phyloP scores from a whole-genome alignment of 1,140 invertebrate species.

The Brachionus angularis region DNA sequence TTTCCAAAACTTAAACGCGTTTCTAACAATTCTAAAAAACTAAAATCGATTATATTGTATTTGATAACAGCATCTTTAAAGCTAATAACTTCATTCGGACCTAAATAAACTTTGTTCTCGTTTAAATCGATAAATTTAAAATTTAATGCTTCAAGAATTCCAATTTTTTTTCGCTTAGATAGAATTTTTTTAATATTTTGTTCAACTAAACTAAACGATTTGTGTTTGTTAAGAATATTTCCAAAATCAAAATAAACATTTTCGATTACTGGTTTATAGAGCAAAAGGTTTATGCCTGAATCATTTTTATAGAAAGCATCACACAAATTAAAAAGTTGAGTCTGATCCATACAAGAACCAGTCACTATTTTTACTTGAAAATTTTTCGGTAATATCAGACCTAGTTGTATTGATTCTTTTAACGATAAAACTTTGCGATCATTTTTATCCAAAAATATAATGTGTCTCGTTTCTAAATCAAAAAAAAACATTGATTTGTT shows the following conservation, averaged over 20 bases:
- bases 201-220: not conserved
- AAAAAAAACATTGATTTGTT: not conserved
- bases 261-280: not conserved
- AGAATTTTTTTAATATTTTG: too few species aligned
- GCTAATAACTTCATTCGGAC: not conserved
- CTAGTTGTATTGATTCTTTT: not conserved
- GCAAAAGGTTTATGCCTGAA: not conserved
- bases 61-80: constrained; percentile 22
- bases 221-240: not conserved
- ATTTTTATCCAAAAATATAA: not conserved
- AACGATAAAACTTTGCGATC: not conserved
- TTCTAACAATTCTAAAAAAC: not conserved
- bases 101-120: not conserved
- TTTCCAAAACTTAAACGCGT: not conserved
- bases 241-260: too few species aligned
- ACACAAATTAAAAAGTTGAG: constrained; percentile 5
- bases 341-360: too few species aligned
- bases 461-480: constrained; percentile 24
- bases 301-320: constrained; percentile 18
- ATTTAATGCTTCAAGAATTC: constrained; percentile 13
- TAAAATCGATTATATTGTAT: not conserved
- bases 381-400: not conserved
- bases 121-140: not conserved
- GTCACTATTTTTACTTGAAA: constrained; percentile 37
- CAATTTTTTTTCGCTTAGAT: constrained; percentile 5